A percentile compares a stretch with the other conserved stretches of the same genome.
phyloP scores from a whole-genome alignment of 1,140 invertebrate genomes.

The Polypedilum pembai region DNA sequence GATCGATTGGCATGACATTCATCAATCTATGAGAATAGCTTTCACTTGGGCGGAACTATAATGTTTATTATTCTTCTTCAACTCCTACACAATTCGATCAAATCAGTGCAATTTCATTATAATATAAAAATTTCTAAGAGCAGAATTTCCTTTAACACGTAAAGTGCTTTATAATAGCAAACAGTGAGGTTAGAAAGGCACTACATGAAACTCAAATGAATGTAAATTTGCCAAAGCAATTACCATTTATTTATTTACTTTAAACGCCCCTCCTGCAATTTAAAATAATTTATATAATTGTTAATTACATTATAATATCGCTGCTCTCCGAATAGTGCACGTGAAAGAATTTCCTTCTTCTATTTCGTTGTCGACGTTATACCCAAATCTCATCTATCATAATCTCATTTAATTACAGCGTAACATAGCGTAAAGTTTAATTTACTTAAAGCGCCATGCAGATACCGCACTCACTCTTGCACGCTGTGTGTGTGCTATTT shows the following conservation, averaged over 20 bases:
- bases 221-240: slow-evolving; percentile 25
- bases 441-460: slow-evolving; percentile 1
- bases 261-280: slow-evolving; percentile 10
- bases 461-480: neutral
- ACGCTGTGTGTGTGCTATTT: neutral
- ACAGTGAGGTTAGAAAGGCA: neutral
- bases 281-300: slow-evolving; percentile 28
- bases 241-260: slow-evolving; percentile 27
- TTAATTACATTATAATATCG: slow-evolving; percentile 27
- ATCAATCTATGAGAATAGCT: neutral
- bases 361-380: neutral
- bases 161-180: neutral
- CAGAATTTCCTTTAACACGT: neutral
- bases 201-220: neutral
- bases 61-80: too few species aligned
- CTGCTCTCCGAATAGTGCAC: neutral
- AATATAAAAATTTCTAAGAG: too few species aligned
- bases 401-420: slow-evolving; percentile 24
- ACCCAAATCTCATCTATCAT: slow-evolving; percentile 18
- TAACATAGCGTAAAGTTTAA: neutral
- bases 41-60: neutral
- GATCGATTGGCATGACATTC: neutral
- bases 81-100: neutral
- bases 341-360: neutral
- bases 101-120: neutral